These are phyloP conservation scores for Euura lappo DNA, from an alignment of 1,140 invertebrate genomes.

Conservation along the genomic window DNA sequence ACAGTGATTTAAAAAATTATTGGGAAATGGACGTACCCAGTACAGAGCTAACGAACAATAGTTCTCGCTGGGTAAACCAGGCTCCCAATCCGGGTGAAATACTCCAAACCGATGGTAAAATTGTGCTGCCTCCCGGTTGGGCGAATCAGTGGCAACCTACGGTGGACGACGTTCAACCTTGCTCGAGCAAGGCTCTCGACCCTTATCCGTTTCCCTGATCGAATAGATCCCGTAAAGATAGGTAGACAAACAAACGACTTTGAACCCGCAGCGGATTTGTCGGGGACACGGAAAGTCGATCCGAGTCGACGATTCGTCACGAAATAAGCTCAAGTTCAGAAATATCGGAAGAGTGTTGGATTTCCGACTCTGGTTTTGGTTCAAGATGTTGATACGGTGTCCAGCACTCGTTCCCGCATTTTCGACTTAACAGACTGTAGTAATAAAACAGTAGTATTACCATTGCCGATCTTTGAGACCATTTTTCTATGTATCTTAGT, in stretches of 20 bases:
- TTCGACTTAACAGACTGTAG: neutral
- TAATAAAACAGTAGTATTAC: neutral
- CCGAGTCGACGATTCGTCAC: no score
- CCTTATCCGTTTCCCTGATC: slow-evolving; percentile 57
- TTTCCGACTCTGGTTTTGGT: neutral
- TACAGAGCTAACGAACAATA: slow-evolving; percentile 44
- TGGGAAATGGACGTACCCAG: slow-evolving; percentile 32
- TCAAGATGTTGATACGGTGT: neutral
- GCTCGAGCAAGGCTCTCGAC: slow-evolving; percentile 65
- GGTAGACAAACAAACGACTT: no score
- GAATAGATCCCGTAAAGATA: neutral
- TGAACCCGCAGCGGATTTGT: no score
- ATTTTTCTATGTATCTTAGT: neutral
- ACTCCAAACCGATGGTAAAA: slow-evolving; percentile 23
- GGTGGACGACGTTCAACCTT: slow-evolving; percentile 65
- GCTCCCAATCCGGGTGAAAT: slow-evolving; percentile 15
- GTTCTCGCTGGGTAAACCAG: slow-evolving; percentile 47
- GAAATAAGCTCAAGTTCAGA: slow-evolving; percentile 2
- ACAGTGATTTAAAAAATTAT: slow-evolving; percentile 43
- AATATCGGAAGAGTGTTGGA: slow-evolving; percentile 1
- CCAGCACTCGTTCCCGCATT: neutral
- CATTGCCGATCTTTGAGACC: neutral
- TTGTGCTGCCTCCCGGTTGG: slow-evolving; percentile 46
- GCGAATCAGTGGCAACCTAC: slow-evolving; percentile 51
- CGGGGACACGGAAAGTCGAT: no score